These are phyloP conservation scores for Muntiacus reevesi DNA, from an alignment of 2,113 vertebrate genomes.

Conservation along the genomic window DNA sequence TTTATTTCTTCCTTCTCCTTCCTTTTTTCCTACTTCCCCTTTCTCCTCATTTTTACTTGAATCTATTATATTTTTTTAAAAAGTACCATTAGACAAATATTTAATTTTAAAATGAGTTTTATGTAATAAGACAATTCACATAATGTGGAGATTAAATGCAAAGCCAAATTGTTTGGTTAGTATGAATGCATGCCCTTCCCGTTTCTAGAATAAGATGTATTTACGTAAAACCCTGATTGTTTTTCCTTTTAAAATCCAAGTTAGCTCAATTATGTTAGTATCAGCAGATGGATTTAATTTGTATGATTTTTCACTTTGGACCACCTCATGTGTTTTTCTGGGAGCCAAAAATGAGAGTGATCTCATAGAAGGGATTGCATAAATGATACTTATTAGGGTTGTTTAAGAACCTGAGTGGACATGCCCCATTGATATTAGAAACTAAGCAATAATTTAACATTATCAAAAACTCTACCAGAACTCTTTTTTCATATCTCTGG, in stretches of 20 bases:
- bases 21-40: not conserved
- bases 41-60: not conserved
- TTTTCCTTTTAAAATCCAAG: conserved; percentile 64
- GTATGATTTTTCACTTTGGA: conserved; percentile 65
- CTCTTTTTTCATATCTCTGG: not conserved
- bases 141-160: not conserved
- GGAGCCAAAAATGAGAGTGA: conserved; percentile 71
- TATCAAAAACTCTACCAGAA: not conserved
- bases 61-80: not conserved
- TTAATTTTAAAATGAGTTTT: conserved; percentile 34
- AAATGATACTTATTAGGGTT: conserved; percentile 61
- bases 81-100: not conserved
- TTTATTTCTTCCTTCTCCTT: not conserved
- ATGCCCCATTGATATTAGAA: not conserved
- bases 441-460: conserved; percentile 29
- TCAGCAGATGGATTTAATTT: conserved; percentile 72
- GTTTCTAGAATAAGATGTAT: conserved; percentile 36
- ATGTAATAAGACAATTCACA: not conserved
- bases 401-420: conserved; percentile 37
- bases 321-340: conserved; percentile 60
- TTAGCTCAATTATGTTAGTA: conserved; percentile 25
- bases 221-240: conserved; percentile 34
- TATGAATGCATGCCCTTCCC: not conserved
- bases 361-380: conserved; percentile 66
- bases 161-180: not conserved